phyloP scores from a whole-genome alignment of 2,113 vertebrate species.

The Saguinus imperator region DNA sequence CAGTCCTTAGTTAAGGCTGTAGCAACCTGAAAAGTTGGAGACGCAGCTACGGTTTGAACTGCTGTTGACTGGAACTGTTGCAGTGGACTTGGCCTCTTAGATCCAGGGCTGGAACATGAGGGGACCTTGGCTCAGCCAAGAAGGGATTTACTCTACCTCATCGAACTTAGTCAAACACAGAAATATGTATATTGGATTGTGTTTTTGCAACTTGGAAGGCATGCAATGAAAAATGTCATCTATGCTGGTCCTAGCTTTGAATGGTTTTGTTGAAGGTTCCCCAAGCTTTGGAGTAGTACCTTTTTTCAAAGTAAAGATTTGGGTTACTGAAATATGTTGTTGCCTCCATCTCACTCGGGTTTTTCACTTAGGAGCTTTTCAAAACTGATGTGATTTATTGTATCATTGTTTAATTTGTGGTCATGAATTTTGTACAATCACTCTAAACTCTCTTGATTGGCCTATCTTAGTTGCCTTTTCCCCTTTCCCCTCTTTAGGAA shows the following conservation, averaged over 20 bases:
- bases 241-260: not conserved
- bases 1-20: not conserved
- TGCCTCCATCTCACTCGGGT: not conserved
- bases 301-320: constrained; percentile 28
- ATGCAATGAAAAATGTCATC: not conserved
- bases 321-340: not conserved
- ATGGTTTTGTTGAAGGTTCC: not conserved
- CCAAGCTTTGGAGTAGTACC: not conserved
- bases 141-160: not conserved
- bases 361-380: not conserved
- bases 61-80: not conserved
- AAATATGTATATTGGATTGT: not conserved
- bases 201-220: not conserved
- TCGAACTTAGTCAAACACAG: not conserved
- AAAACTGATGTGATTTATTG: not conserved
- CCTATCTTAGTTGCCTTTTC: not conserved
- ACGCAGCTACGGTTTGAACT: not conserved
- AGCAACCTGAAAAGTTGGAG: not conserved
- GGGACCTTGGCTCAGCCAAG: not conserved
- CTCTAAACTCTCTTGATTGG: not conserved
- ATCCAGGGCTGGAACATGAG: not conserved
- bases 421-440: not conserved
- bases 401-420: not conserved
- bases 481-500: not conserved
- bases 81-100: not conserved